phyloP scores from a whole-genome alignment of 2,888 invertebrate species.

The Kryphioiulus occultus region DNA sequence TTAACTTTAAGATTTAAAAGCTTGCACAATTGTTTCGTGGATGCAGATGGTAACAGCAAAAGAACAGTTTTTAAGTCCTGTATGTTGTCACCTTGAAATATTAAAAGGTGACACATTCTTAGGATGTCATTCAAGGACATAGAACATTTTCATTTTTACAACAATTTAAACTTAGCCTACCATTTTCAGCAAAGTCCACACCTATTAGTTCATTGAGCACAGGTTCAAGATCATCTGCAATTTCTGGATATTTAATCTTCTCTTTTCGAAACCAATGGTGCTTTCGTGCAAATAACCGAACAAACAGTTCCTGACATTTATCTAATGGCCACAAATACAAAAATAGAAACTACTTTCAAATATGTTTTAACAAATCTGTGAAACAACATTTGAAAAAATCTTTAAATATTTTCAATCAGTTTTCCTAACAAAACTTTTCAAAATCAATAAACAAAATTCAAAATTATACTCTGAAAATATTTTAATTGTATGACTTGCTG shows the following conservation, averaged over 20 bases:
- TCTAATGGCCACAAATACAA: not conserved
- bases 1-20: conserved; percentile 7
- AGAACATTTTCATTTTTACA: not conserved
- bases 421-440: too few species aligned
- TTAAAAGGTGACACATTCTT: not conserved
- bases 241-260: conserved; percentile 42
- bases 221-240: conserved; percentile 37
- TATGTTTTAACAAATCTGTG: too few species aligned
- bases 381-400: too few species aligned
- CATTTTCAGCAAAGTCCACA: not conserved
- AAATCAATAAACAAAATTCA: too few species aligned
- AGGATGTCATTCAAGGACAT: too few species aligned
- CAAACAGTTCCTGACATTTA: conserved; percentile 27
- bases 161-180: not conserved
- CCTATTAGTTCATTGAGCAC: not conserved
- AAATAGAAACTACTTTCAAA: too few species aligned
- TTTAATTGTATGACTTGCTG: too few species aligned
- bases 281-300: conserved; percentile 17
- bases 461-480: too few species aligned
- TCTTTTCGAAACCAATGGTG: conserved; percentile 12
- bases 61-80: not conserved
- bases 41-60: not conserved
- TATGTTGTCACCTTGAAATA: not conserved
- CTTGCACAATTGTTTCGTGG: not conserved
- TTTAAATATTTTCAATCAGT: too few species aligned